These are phyloP conservation scores for Idaea aversata DNA, from an alignment of 2,888 invertebrate genomes.

Conservation along the genomic window DNA sequence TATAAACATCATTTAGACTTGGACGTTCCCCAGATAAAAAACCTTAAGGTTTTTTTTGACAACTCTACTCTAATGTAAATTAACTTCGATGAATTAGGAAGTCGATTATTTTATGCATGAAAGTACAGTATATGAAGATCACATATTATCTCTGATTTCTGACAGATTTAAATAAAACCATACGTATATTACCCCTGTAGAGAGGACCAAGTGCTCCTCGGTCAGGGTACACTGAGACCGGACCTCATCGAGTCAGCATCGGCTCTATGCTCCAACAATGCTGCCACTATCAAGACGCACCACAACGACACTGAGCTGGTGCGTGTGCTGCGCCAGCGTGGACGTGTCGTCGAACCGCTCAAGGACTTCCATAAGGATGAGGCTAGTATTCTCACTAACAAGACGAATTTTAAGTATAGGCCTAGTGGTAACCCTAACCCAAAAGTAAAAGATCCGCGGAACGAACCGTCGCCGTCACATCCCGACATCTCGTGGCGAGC, in stretches of 20 bases:
- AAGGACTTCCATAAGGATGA: constrained; percentile 99
- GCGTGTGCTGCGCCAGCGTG: constrained; percentile 85
- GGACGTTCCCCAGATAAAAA: too few relatives aligned
- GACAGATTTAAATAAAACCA: background rate
- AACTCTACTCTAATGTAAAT: too few relatives aligned
- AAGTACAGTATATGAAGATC: too few relatives aligned
- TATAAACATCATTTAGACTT: too few relatives aligned
- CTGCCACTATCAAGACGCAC: constrained; percentile 99
- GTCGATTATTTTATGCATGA: too few relatives aligned
- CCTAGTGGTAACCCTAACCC: too few relatives aligned
- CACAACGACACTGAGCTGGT: constrained; percentile 99
- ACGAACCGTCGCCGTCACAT: too few relatives aligned
- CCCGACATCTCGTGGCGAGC: too few relatives aligned
- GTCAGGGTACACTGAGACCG: constrained; percentile 97
- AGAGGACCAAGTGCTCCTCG: constrained; percentile 94
- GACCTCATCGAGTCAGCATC: constrained; percentile 99
- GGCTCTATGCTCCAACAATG: constrained; percentile 89
- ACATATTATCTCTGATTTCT: background rate
- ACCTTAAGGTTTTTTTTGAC: too few relatives aligned
- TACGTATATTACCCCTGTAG: constrained; percentile 46
- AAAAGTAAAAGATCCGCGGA: too few relatives aligned
- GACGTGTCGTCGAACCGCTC: constrained; percentile 97
- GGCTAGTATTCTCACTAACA: constrained; percentile 60
- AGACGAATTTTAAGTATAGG: too few relatives aligned
- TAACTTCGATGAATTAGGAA: too few relatives aligned